phyloP scores from a whole-genome alignment of 2,888 invertebrate species.

The Cerastoderma edule region DNA sequence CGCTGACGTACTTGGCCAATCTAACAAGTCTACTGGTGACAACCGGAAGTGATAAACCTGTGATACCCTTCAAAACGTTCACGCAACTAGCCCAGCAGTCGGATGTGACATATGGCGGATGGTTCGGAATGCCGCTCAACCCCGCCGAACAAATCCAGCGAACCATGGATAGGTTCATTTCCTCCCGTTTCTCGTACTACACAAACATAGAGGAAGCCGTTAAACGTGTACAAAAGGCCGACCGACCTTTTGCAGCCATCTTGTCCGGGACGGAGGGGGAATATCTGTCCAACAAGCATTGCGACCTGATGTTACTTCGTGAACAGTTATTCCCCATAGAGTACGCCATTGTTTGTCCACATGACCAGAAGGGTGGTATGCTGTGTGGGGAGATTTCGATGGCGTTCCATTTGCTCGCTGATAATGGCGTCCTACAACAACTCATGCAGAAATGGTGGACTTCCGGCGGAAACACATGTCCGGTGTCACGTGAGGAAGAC shows the following conservation, averaged over 20 bases:
- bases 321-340: constrained; percentile 35
- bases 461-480: constrained; percentile 5
- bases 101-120: constrained; percentile 42
- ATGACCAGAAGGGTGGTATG: neutral
- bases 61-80: constrained; percentile 46
- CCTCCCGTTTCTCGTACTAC: constrained; percentile 35
- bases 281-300: constrained; percentile 22
- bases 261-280: constrained; percentile 35
- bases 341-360: constrained; percentile 34
- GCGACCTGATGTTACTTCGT: constrained; percentile 36
- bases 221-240: constrained; percentile 11
- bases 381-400: constrained; percentile 33
- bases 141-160: constrained; percentile 34
- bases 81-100: constrained; percentile 38
- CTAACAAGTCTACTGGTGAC: constrained; percentile 25
- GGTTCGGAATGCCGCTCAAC: constrained; percentile 42
- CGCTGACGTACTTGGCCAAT: constrained; percentile 25
- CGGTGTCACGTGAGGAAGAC: constrained; percentile 29
- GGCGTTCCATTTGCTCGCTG: constrained; percentile 16
- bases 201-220: constrained; percentile 30
- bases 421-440: constrained; percentile 23
- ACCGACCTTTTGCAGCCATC: constrained; percentile 35
- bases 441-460: constrained; percentile 41
- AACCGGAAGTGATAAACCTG: constrained; percentile 7
- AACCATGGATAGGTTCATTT: constrained; percentile 32